These are phyloP conservation scores for Epicampocera succincta DNA, from an alignment of 2,888 invertebrate genomes.

Conservation along the genomic window DNA sequence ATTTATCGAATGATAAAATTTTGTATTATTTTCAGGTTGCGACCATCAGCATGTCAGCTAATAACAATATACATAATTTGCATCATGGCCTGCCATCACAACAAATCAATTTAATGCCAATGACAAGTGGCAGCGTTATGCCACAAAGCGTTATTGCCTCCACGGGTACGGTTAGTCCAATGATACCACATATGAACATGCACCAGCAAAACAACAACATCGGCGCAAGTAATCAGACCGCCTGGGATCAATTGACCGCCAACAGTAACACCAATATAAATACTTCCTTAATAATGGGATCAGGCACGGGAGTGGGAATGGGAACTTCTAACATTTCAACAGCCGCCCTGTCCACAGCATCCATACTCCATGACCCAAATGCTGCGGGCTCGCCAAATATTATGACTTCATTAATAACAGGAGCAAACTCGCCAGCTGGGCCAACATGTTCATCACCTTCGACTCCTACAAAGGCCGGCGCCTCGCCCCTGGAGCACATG, in stretches of 20 bases:
- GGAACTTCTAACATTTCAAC: slow-evolving; percentile 16
- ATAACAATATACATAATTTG: slow-evolving; percentile 74
- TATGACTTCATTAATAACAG: slow-evolving; percentile 70
- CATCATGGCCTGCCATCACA: slow-evolving; percentile 74
- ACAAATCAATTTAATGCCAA: slow-evolving; percentile 61
- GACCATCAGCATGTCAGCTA: slow-evolving; percentile 75
- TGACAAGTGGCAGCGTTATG: slow-evolving; percentile 69
- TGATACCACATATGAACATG: slow-evolving; percentile 75
- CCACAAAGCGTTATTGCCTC: slow-evolving; percentile 76
- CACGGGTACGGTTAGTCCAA: slow-evolving; percentile 75
- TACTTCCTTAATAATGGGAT: slow-evolving; percentile 51
- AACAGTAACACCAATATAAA: slow-evolving; percentile 68
- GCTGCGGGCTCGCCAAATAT: slow-evolving; percentile 44
- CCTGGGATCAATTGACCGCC: slow-evolving; percentile 82
- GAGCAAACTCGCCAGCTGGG: slow-evolving; percentile 76
- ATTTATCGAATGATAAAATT: not conserved
- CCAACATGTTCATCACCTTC: slow-evolving; percentile 79
- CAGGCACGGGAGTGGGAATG: slow-evolving; percentile 51
- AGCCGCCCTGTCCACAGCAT: slow-evolving; percentile 69
- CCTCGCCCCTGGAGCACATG: slow-evolving; percentile 77
- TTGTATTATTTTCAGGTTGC: slow-evolving; percentile 6
- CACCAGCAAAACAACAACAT: slow-evolving; percentile 71
- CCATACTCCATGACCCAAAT: slow-evolving; percentile 62
- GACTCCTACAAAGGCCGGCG: slow-evolving; percentile 79
- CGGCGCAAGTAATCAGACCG: slow-evolving; percentile 76